A percentile compares a stretch with the other conserved stretches of the same genome.
These are phyloP conservation scores for Struthidea cinerea DNA, from an alignment of 2,113 vertebrate species.

Conservation along the genomic window DNA sequence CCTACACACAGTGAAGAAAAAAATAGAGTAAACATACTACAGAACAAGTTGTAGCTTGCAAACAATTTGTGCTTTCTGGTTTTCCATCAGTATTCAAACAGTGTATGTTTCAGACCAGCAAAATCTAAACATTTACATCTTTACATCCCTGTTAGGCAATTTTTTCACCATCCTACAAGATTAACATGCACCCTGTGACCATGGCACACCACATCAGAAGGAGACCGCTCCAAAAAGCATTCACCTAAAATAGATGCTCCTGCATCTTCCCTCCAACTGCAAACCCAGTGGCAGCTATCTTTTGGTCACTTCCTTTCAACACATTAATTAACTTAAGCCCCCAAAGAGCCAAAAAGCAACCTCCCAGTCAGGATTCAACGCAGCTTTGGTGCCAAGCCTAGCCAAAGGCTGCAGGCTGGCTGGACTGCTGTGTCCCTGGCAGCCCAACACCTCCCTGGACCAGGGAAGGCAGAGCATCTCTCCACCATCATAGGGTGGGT, in stretches of 20 bases:
- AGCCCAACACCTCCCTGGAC: not conserved
- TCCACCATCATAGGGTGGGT: no score
- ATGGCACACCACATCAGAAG: not conserved
- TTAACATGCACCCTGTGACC: not conserved
- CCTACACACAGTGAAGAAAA: not conserved
- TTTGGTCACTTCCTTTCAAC: not conserved
- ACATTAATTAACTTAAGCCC: not conserved
- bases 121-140: constrained; percentile 42
- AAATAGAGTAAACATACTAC: not conserved
- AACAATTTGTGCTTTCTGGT: not conserved
- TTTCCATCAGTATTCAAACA: constrained; percentile 14
- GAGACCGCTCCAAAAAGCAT: not conserved
- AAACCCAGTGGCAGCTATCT: fast-evolving
- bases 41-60: not conserved
- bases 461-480: not conserved
- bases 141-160: not conserved
- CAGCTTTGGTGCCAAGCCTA: not conserved
- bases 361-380: fast-evolving
- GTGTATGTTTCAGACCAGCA: not conserved
- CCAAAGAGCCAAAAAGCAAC: not conserved
- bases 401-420: not conserved
- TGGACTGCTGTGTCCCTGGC: no score
- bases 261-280: not conserved
- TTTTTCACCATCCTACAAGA: not conserved
- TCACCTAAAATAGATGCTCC: not conserved